A percentile compares a stretch with the other conserved stretches of the same genome.
Conservation (phyloP, 2,888 invertebrate species). For the Agrotis exclamationis region DNA sequence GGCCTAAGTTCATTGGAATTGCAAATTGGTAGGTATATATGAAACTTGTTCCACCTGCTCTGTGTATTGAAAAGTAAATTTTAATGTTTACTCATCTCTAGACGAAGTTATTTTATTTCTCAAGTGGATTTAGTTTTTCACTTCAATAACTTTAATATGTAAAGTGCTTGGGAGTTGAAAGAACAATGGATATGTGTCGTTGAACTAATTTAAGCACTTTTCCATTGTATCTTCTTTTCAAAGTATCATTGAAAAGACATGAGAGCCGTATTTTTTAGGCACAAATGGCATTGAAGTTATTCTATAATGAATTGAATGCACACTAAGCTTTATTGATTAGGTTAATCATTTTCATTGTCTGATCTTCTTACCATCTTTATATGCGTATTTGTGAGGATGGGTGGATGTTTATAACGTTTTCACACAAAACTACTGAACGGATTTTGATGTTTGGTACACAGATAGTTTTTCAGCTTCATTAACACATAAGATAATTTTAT, state of each 20-base stretch:
- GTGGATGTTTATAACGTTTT: too few species aligned
- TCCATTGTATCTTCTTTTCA: constrained; percentile 8
- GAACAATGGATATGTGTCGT: constrained; percentile 11
- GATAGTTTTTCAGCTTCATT: too few species aligned
- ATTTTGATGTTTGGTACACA: too few species aligned
- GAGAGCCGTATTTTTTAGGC: not conserved
- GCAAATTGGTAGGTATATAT: constrained; percentile 40
- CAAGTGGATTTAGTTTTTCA: constrained; percentile 25
- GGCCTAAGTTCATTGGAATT: constrained; percentile 44
- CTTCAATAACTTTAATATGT: constrained; percentile 34
- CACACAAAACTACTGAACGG: too few species aligned
- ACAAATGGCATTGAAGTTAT: not conserved
- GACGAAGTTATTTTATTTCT: constrained; percentile 17
- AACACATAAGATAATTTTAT: too few species aligned
- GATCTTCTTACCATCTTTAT: too few species aligned
- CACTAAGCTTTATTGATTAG: constrained; percentile 10
- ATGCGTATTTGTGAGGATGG: too few species aligned
- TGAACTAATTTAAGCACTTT: not conserved
- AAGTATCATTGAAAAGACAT: not conserved
- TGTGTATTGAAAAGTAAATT: constrained; percentile 51
- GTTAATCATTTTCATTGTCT: not conserved
- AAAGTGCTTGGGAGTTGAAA: constrained; percentile 3
- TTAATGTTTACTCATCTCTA: constrained; percentile 38
- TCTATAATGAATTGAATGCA: not conserved
- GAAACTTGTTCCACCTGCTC: constrained; percentile 41